These are phyloP conservation scores for Catharus ustulatus DNA, from an alignment of 2,797 vertebrate genomes.

Conservation along the genomic window DNA sequence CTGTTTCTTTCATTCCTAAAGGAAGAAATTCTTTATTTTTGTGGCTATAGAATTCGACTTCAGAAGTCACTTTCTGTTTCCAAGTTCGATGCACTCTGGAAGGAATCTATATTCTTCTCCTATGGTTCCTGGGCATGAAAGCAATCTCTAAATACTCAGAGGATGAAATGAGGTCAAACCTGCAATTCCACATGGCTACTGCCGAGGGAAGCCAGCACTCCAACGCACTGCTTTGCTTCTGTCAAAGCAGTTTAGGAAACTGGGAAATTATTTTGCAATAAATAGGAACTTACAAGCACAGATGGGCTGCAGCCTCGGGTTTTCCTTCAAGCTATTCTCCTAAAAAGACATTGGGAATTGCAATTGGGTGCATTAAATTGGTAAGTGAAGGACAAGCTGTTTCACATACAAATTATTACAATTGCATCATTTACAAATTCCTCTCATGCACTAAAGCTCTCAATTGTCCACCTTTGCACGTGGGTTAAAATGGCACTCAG, in stretches of 20 bases:
- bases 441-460: neutral
- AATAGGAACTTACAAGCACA: slow-evolving; percentile 28
- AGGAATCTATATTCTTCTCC: slow-evolving; percentile 70
- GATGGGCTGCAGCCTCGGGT: slow-evolving; percentile 11
- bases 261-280: slow-evolving; percentile 50
- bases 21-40: slow-evolving; percentile 25
- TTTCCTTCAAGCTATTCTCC: neutral
- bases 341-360: neutral
- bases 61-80: slow-evolving; percentile 67
- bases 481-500: neutral
- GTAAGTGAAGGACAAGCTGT: neutral
- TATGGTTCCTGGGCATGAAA: slow-evolving; percentile 68
- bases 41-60: slow-evolving; percentile 42
- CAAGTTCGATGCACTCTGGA: slow-evolving; percentile 59
- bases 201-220: slow-evolving; percentile 12
- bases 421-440: neutral
- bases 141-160: slow-evolving; percentile 71
- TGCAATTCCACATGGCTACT: slow-evolving; percentile 56
- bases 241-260: slow-evolving; percentile 60
- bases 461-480: fast-evolving
- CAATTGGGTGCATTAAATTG: neutral
- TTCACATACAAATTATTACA: neutral
- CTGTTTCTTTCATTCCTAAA: slow-evolving; percentile 17
- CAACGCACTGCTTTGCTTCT: slow-evolving; percentile 50
- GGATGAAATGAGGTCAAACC: slow-evolving; percentile 77